Conservation (phyloP, 2,888 invertebrate genomes). For the Hirtodrosophila trivittata region DNA sequence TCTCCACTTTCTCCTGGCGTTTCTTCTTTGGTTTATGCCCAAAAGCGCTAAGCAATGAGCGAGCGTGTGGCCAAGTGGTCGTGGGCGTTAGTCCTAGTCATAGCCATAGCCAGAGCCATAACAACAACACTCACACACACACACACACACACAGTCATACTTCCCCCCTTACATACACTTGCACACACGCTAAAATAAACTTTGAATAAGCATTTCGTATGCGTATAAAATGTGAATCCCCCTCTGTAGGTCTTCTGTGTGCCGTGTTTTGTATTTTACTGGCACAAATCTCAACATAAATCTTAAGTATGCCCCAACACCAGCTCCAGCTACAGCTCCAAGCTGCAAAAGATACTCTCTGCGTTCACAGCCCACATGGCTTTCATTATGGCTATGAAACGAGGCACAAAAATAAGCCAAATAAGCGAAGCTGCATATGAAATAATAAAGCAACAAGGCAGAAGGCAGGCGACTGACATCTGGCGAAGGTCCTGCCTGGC, state of each 20-base stretch:
- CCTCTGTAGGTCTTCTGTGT: slow-evolving; percentile 9
- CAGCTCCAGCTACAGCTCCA: slow-evolving; percentile 2
- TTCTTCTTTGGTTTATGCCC: slow-evolving; percentile 49
- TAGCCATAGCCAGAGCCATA: slow-evolving; percentile 20
- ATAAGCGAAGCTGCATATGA: slow-evolving; percentile 55
- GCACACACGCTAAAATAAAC: slow-evolving; percentile 63
- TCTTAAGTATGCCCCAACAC: slow-evolving; percentile 62
- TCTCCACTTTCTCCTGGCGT: slow-evolving; percentile 8
- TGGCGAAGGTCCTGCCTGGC: slow-evolving; percentile 15
- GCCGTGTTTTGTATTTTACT: slow-evolving; percentile 55
- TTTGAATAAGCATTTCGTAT: slow-evolving; percentile 77
- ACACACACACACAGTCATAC: slow-evolving; percentile 3
- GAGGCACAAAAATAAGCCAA: slow-evolving; percentile 45
- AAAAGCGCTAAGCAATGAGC: slow-evolving; percentile 51
- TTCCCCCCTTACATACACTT: slow-evolving; percentile 3
- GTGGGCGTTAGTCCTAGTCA: slow-evolving; percentile 50
- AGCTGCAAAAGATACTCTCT: slow-evolving; percentile 23
- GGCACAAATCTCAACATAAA: slow-evolving; percentile 75
- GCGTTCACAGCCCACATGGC: slow-evolving; percentile 12
- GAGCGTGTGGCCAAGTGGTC: slow-evolving; percentile 52
- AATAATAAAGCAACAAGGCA: slow-evolving; percentile 52
- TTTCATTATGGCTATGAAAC: slow-evolving; percentile 54
- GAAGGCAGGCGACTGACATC: slow-evolving; percentile 18
- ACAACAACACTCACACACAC: slow-evolving; percentile 35
- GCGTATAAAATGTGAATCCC: slow-evolving; percentile 49